A percentile compares a stretch with the other conserved stretches of the same genome.
Conservation (phyloP, 2,888 invertebrate species). For the Ephialtes manifestator region DNA sequence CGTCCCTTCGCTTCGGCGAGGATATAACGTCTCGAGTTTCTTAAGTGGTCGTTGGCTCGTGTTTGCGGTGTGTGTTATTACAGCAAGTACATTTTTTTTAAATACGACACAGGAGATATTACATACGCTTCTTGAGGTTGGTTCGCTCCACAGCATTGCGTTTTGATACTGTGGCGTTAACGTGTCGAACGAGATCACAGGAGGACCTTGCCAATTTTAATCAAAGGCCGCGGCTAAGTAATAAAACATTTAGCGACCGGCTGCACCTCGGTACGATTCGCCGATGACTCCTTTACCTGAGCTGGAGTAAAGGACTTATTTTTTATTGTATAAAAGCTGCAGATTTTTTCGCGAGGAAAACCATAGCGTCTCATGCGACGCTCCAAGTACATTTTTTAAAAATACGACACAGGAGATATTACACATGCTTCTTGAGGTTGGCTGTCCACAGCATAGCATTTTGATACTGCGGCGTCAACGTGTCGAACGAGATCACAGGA, state of each 20-base stretch:
- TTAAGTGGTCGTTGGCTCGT: constrained; percentile 27
- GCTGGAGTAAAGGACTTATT: too few species aligned
- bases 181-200: constrained; percentile 20
- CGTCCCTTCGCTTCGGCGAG: constrained; percentile 22
- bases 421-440: not conserved
- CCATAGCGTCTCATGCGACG: too few species aligned
- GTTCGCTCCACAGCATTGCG: not conserved
- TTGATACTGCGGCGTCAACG: constrained; percentile 3
- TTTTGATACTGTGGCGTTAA: not conserved
- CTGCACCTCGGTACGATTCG: too few species aligned
- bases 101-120: not conserved
- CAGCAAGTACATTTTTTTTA: constrained; percentile 1
- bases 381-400: too few species aligned
- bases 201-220: constrained; percentile 49
- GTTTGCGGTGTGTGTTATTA: constrained; percentile 25
- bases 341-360: too few species aligned
- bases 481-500: constrained; percentile 16
- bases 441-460: not conserved
- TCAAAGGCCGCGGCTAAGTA: too few species aligned
- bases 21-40: constrained; percentile 33
- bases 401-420: too few species aligned
- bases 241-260: too few species aligned
- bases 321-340: too few species aligned
- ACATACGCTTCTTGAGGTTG: not conserved
- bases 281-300: too few species aligned